phyloP scores from a whole-genome alignment of 2,888 invertebrate species.

The Acleris sparsana region DNA sequence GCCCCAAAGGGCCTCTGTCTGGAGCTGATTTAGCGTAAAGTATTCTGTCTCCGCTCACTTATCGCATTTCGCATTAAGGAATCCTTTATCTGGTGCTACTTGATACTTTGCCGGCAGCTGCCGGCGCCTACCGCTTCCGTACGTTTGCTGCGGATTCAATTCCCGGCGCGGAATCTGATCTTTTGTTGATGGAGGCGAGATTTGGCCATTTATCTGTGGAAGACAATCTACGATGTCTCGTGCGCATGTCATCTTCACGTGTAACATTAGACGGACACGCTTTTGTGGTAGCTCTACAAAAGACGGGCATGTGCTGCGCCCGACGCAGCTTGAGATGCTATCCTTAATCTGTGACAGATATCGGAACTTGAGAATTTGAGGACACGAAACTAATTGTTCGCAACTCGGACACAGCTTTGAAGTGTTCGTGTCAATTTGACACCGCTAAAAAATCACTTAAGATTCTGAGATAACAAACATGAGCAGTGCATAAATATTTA shows the following conservation, averaged over 20 bases:
- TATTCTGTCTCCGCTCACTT: constrained; percentile 66
- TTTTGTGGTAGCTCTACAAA: constrained; percentile 73
- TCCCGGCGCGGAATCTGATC: constrained; percentile 68
- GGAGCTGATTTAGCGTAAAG: constrained; percentile 76
- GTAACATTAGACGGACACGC: constrained; percentile 66
- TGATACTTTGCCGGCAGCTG: constrained; percentile 72
- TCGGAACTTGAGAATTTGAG: constrained; percentile 17
- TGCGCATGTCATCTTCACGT: constrained; percentile 68
- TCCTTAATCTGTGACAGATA: constrained; percentile 38
- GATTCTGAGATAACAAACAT: constrained; percentile 10
- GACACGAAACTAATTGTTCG: constrained; percentile 20
- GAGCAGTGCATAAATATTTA: too few species aligned
- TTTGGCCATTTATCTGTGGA: constrained; percentile 65
- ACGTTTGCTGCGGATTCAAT: constrained; percentile 63
- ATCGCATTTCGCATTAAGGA: constrained; percentile 73
- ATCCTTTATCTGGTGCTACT: constrained; percentile 71
- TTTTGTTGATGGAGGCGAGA: constrained; percentile 78
- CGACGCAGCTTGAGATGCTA: constrained; percentile 38
- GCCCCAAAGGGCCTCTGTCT: constrained; percentile 71
- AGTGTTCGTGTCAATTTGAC: constrained; percentile 17
- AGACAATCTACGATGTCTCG: constrained; percentile 70
- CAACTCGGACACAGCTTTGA: constrained; percentile 22
- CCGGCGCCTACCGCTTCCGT: constrained; percentile 79
- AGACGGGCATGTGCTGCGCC: constrained; percentile 58
- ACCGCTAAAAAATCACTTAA: constrained; percentile 24